A percentile compares a stretch with the other conserved stretches of the same genome.
Conservation (phyloP, 2,113 vertebrate species). For the Plecturocebus donacophilus region DNA sequence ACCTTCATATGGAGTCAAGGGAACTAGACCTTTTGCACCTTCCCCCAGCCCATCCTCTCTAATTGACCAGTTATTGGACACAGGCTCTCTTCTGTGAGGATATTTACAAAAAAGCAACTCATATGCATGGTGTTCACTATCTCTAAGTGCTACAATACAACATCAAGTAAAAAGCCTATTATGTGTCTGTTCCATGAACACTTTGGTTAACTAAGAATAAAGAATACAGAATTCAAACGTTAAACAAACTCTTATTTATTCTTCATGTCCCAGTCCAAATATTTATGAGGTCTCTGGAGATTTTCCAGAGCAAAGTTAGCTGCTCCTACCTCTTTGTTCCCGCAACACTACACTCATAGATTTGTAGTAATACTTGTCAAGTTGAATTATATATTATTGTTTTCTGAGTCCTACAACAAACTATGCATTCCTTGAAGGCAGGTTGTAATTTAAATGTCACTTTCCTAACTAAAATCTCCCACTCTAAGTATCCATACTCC, state of each 20-base stretch:
- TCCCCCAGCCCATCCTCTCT: fast-evolving
- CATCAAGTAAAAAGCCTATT: not conserved
- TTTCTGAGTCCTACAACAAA: not conserved
- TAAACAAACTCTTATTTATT: not conserved
- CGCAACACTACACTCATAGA: not conserved
- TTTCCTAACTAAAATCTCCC: not conserved
- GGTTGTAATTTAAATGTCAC: not conserved
- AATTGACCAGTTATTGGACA: not conserved
- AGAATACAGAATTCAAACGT: not conserved
- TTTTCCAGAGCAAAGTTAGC: not conserved
- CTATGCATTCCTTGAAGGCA: not conserved
- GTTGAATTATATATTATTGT: not conserved
- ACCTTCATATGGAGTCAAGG: not conserved
- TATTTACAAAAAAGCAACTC: not conserved
- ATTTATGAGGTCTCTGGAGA: not conserved
- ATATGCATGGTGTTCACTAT: not conserved
- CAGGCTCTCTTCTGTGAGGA: not conserved
- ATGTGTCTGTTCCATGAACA: not conserved
- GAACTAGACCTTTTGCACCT: not conserved
- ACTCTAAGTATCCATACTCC: not conserved
- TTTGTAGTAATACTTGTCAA: not conserved
- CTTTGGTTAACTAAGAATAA: not conserved
- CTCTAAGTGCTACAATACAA: not conserved
- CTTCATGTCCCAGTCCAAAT: not conserved
- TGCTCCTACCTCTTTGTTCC: not conserved